phyloP scores from a whole-genome alignment of 2,113 vertebrate species.

The Macquaria ambigua region DNA sequence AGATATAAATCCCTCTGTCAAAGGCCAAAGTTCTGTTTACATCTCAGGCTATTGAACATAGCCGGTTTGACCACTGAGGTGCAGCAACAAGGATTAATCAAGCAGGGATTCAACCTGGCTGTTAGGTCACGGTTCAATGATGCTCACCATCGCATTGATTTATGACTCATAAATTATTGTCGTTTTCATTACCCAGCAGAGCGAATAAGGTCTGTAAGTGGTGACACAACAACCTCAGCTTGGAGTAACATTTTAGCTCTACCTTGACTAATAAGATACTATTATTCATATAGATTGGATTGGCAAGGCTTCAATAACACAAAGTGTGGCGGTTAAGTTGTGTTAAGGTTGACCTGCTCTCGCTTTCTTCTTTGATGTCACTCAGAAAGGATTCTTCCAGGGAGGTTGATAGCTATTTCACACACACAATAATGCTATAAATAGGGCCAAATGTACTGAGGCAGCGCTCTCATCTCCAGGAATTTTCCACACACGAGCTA shows the following conservation, averaged over 20 bases:
- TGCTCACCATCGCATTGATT: conserved; percentile 63
- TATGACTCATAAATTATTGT: conserved; percentile 73
- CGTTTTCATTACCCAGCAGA: conserved; percentile 67
- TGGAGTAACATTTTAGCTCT: conserved; percentile 32
- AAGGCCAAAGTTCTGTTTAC: conserved; percentile 64
- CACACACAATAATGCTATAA: conserved; percentile 55
- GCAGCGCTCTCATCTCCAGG: conserved; percentile 52
- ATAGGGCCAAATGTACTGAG: conserved; percentile 59
- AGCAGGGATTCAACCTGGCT: conserved; percentile 61
- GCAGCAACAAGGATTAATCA: conserved; percentile 71
- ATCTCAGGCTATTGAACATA: conserved; percentile 40
- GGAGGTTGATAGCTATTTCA: conserved; percentile 54
- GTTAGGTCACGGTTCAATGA: conserved; percentile 65
- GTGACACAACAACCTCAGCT: conserved; percentile 56
- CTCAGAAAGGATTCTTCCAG: conserved; percentile 52
- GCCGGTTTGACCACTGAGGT: conserved; percentile 47
- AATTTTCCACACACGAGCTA: conserved; percentile 48
- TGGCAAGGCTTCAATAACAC: conserved; percentile 54
- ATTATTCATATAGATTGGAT: conserved; percentile 56
- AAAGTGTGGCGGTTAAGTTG: conserved; percentile 15
- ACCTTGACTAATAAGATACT: conserved; percentile 48
- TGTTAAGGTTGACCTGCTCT: conserved; percentile 57
- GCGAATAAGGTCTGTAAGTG: conserved; percentile 43
- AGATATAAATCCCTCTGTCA: conserved; percentile 56
- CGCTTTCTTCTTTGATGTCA: conserved; percentile 52